phyloP scores from a whole-genome alignment of 2,797 vertebrate species.

The Anguilla megastoma region DNA sequence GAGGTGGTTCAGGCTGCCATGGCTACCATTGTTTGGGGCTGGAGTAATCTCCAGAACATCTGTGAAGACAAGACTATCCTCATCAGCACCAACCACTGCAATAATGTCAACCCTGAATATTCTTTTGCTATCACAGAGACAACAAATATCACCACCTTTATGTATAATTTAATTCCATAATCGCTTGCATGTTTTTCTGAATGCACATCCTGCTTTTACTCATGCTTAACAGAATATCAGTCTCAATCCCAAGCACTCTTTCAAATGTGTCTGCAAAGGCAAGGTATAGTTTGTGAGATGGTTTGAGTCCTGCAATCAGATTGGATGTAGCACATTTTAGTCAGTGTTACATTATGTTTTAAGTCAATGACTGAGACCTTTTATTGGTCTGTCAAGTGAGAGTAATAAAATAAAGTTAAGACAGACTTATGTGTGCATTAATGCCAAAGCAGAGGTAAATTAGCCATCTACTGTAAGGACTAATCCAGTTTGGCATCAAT shows the following conservation, averaged over 20 bases:
- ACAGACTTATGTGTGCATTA: neutral
- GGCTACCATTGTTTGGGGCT: conserved; percentile 73
- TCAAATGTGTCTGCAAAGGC: neutral
- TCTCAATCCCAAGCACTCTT: neutral
- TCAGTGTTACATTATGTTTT: too few species aligned
- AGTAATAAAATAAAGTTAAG: neutral
- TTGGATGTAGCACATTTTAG: neutral
- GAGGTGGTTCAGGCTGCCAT: conserved; percentile 77
- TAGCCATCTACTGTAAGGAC: neutral
- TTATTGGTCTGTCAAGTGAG: neutral
- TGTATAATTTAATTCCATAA: too few species aligned
- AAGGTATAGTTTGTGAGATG: too few species aligned
- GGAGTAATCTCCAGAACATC: conserved; percentile 72
- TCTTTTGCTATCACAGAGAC: too few species aligned
- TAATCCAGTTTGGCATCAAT: neutral
- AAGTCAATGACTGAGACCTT: too few species aligned
- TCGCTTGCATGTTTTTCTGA: neutral
- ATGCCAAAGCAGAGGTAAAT: neutral
- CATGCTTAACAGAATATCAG: neutral
- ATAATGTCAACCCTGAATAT: neutral
- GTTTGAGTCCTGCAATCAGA: neutral
- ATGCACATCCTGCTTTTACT: neutral
- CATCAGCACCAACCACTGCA: neutral
- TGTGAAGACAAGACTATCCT: conserved; percentile 40
- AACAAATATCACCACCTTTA: too few species aligned